Evolutionary conservation across 2,113 vertebrate species (phyloP).

Genomic region (Nestor notabilis): DNA sequence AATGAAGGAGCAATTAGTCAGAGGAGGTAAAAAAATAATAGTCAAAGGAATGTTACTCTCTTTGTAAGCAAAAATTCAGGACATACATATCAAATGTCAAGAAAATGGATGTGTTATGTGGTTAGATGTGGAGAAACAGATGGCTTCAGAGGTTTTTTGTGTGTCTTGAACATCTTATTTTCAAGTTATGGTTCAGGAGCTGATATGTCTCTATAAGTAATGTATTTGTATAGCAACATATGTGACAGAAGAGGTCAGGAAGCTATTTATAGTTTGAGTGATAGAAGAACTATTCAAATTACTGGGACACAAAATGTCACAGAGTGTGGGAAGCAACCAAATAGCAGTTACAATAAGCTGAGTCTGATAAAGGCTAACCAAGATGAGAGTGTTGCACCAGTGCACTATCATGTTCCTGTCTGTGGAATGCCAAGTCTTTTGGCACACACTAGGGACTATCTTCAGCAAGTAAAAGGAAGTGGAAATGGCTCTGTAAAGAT

Average conservation of each 20-base stretch:
- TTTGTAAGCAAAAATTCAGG: background rate
- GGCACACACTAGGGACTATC: background rate
- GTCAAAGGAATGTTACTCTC: background rate
- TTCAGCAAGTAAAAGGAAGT: background rate
- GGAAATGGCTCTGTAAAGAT: background rate
- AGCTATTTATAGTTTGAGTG: background rate
- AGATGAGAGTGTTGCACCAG: background rate
- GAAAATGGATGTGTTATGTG: background rate
- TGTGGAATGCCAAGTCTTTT: background rate
- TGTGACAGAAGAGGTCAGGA: background rate
- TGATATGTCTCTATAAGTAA: background rate
- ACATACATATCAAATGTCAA: background rate
- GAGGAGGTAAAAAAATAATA: background rate
- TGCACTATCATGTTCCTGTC: background rate
- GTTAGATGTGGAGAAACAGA: background rate
- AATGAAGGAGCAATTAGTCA: background rate
- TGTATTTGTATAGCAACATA: background rate
- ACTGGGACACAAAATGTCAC: background rate
- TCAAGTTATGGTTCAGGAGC: background rate
- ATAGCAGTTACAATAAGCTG: background rate
- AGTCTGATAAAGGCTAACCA: background rate
- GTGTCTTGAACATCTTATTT: background rate
- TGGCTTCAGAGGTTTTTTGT: background rate
- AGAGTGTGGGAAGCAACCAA: background rate
- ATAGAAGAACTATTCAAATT: background rate